Percentiles rank a stretch among this genome's conserved stretches.
phyloP scores from a whole-genome alignment of 2,113 vertebrate genomes.

The Burhinus oedicnemus region DNA sequence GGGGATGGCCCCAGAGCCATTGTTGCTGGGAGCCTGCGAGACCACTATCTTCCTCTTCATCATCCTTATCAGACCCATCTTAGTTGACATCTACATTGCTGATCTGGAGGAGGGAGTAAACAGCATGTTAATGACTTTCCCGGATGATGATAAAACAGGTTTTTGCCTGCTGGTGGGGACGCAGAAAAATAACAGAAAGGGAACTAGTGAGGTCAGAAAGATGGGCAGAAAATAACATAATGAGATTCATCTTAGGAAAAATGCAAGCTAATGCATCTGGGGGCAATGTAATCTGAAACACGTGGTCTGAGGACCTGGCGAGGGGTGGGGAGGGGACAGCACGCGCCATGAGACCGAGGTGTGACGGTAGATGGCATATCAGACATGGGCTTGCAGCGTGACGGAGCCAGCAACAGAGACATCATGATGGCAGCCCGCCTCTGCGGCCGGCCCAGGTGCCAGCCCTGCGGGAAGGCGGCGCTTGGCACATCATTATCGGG shows the following conservation, averaged over 20 bases:
- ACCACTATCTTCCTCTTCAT: neutral
- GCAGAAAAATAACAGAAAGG: neutral
- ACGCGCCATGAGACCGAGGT: accelerated
- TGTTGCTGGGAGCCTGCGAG: neutral
- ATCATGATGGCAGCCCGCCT: neutral
- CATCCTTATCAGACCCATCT: neutral
- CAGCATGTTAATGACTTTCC: neutral
- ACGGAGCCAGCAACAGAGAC: neutral
- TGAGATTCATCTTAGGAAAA: neutral
- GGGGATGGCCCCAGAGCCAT: neutral
- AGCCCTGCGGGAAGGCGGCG: neutral
- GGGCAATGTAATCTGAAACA: neutral
- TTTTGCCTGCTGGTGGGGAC: neutral
- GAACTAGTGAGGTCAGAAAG: neutral
- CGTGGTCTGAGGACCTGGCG: neutral
- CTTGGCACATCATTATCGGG: neutral
- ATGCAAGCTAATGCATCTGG: neutral
- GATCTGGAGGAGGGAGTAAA: slow-evolving; percentile 21
- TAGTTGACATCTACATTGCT: neutral
- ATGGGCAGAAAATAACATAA: neutral
- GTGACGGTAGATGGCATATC: neutral
- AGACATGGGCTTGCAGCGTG: neutral
- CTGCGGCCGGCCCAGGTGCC: neutral
- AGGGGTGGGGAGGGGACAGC: accelerated
- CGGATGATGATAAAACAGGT: neutral